Evolutionary conservation across 1,140 invertebrate genomes (phyloP).

Genomic region (Drosophila truncata): DNA sequence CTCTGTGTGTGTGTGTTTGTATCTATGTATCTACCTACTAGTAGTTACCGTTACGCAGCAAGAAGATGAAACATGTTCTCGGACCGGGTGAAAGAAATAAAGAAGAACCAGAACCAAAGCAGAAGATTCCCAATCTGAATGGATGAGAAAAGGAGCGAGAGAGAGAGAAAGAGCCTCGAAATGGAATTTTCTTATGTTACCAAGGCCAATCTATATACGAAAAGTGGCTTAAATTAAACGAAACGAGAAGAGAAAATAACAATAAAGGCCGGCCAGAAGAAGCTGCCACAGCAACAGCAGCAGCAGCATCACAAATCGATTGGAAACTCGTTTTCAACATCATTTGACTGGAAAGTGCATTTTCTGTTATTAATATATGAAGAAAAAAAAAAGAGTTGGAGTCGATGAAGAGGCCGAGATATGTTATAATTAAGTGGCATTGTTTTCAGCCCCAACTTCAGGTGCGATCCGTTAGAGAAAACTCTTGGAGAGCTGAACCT

Average conservation of each 20-base stretch:
- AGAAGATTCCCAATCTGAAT: conserved; percentile 20
- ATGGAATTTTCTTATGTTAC: conserved; percentile 30
- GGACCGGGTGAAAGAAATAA: neutral
- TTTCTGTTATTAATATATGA: conserved; percentile 48
- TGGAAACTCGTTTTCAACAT: conserved; percentile 52
- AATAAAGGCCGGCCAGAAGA: conserved; percentile 20
- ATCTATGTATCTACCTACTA: conserved; percentile 56
- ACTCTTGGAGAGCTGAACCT: conserved; percentile 7
- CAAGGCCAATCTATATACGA: conserved; percentile 20
- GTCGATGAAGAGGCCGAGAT: conserved; percentile 25
- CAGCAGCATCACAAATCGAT: conserved; percentile 40
- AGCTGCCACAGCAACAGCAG: conserved; percentile 16
- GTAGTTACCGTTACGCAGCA: conserved; percentile 79
- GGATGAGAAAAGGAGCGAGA: neutral
- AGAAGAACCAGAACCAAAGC: conserved; percentile 22
- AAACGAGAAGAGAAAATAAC: conserved; percentile 48
- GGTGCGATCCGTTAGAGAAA: conserved; percentile 42
- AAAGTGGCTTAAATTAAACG: conserved; percentile 69
- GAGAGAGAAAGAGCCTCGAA: neutral
- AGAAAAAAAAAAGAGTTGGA: neutral
- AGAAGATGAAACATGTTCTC: conserved; percentile 59
- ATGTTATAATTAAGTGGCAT: conserved; percentile 54
- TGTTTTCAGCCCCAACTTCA: conserved; percentile 34
- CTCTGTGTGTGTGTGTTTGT: conserved; percentile 12
- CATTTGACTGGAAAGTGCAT: conserved; percentile 55